Evolutionary conservation across 1,140 invertebrate species (phyloP).

Genomic region (Drosophila orosa): DNA sequence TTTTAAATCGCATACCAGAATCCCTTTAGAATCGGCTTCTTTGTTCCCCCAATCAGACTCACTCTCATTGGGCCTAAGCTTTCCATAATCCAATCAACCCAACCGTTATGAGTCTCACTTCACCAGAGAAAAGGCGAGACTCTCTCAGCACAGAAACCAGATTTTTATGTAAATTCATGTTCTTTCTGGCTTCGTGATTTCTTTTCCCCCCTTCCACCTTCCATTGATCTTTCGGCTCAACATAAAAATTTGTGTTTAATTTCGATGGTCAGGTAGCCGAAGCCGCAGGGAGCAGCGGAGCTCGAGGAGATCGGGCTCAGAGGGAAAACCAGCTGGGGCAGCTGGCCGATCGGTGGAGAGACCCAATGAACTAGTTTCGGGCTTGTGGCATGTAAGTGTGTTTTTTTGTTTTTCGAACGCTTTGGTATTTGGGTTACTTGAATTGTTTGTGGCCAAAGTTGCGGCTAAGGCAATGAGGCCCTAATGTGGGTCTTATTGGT

Average conservation of each 20-base stretch:
- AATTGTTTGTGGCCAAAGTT: constrained; percentile 55
- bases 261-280: constrained; percentile 66
- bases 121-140: background rate
- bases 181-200: constrained; percentile 59
- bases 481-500: constrained; percentile 36
- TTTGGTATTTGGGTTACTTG: constrained; percentile 72
- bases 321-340: constrained; percentile 70
- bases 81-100: constrained; percentile 24
- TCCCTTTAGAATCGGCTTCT: constrained; percentile 6
- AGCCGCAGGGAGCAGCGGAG: constrained; percentile 30
- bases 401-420: constrained; percentile 45
- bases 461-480: constrained; percentile 31
- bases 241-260: constrained; percentile 75
- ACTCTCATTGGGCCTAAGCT: constrained; percentile 57
- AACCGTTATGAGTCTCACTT: constrained; percentile 40
- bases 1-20: background rate
- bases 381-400: constrained; percentile 69
- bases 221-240: constrained; percentile 70
- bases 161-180: constrained; percentile 74
- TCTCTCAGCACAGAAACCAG: constrained; percentile 52
- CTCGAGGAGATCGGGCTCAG: constrained; percentile 19
- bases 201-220: constrained; percentile 26
- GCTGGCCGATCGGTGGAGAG: constrained; percentile 49
- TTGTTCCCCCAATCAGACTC: constrained; percentile 46
- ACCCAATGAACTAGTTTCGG: constrained; percentile 78